phyloP scores from a whole-genome alignment of 2,113 vertebrate genomes.

The Lota lota region DNA sequence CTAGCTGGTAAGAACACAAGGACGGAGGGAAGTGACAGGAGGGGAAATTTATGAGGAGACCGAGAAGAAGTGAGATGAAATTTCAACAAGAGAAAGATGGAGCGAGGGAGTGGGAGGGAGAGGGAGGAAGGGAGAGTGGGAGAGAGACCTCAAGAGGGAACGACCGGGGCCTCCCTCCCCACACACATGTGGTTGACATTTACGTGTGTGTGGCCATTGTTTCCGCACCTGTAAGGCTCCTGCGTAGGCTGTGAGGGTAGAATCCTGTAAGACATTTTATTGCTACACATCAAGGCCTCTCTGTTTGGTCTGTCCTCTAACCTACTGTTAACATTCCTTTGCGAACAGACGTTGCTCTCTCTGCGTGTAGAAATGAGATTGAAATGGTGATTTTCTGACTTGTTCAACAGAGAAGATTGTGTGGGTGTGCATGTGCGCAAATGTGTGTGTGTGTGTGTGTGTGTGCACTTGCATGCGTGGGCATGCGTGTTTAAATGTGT shows the following conservation, averaged over 20 bases:
- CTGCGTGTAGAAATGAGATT: too few relatives aligned
- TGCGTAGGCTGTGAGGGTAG: too few relatives aligned
- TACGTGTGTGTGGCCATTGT: conserved; percentile 12
- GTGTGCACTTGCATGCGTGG: not conserved
- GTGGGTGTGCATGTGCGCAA: too few relatives aligned
- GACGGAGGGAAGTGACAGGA: not conserved
- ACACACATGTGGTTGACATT: conserved; percentile 40
- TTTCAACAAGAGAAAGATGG: not conserved
- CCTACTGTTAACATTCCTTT: too few relatives aligned
- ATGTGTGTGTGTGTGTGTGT: not conserved
- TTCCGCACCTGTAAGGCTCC: not conserved
- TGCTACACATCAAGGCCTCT: not conserved
- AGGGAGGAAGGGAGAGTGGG: not conserved
- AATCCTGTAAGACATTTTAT: not conserved
- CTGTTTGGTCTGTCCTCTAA: too few relatives aligned
- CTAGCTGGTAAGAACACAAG: conserved; percentile 8
- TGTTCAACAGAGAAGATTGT: too few relatives aligned
- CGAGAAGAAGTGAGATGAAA: not conserved
- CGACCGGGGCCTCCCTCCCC: not conserved
- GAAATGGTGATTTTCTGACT: too few relatives aligned
- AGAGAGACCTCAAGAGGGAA: conserved; percentile 1
- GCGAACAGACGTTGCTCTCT: too few relatives aligned
- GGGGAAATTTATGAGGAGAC: conserved; percentile 24
- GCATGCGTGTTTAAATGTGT: not conserved
- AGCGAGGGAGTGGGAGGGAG: not conserved